Conservation (phyloP, 2,797 vertebrate genomes). For the Fringilla coelebs region DNA sequence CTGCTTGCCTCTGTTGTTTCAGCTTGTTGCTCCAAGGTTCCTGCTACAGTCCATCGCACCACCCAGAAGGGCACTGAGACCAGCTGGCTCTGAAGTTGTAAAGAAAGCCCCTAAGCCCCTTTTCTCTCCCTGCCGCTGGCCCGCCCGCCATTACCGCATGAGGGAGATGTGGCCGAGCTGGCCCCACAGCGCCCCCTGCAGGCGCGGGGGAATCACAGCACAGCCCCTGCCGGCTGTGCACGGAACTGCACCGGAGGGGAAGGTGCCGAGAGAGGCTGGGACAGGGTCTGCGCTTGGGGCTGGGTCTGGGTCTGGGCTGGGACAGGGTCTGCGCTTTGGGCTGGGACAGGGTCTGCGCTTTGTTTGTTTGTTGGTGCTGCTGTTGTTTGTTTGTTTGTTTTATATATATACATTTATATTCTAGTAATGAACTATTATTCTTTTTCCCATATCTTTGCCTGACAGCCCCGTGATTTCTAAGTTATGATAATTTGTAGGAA, state of each 20-base stretch:
- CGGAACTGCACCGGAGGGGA: rapidly evolving
- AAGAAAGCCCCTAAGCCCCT: no score
- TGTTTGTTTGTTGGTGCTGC: background rate
- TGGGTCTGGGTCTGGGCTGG: no score
- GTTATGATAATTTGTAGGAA: background rate
- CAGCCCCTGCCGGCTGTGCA: background rate
- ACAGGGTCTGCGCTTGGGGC: no score
- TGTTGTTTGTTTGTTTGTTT: background rate
- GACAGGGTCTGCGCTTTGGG: no score
- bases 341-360: rapidly evolving
- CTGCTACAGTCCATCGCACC: background rate
- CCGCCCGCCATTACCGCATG: rapidly evolving
- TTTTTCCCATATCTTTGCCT: background rate
- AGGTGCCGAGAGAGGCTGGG: no score
- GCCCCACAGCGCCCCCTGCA: background rate
- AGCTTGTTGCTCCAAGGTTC: background rate
- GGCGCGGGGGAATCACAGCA: rapidly evolving
- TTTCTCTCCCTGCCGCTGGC: rapidly evolving
- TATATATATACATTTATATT: background rate
- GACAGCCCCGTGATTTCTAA: background rate
- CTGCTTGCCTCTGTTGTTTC: rapidly evolving
- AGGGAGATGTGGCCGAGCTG: no score
- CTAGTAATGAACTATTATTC: background rate
- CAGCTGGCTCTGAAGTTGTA: rapidly evolving
- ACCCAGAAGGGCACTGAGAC: rapidly evolving